phyloP scores from a whole-genome alignment of 2,888 invertebrate species.

The Rhaphigaster nebulosa region DNA sequence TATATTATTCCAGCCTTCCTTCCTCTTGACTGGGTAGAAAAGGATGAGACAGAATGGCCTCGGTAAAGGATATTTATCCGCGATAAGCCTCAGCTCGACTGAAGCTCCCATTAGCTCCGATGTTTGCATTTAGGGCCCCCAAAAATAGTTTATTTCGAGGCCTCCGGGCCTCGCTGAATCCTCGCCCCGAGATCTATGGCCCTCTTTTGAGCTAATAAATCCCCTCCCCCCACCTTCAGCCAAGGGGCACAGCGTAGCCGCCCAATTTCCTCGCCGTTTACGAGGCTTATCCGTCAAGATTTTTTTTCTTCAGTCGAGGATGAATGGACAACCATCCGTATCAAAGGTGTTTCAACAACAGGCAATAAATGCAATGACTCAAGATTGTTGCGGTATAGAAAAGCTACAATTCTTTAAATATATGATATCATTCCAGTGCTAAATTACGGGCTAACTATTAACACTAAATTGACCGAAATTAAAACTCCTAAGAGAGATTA shows the following conservation, averaged over 20 bases:
- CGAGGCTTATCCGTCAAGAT: slow-evolving; percentile 12
- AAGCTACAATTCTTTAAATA: no score
- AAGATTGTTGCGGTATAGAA: no score
- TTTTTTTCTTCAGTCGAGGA: neutral
- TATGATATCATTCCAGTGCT: no score
- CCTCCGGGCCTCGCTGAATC: neutral
- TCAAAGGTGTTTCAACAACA: neutral
- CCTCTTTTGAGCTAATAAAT: neutral
- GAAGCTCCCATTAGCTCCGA: neutral
- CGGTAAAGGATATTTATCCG: neutral
- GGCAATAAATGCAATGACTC: neutral
- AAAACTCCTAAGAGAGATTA: no score
- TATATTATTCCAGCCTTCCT: no score
- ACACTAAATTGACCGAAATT: no score
- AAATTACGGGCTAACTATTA: no score
- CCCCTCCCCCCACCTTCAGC: neutral
- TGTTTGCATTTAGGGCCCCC: neutral
- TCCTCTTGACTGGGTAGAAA: neutral
- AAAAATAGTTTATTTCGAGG: neutral
- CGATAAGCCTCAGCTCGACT: neutral
- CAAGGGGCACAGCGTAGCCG: neutral
- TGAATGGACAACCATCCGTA: neutral
- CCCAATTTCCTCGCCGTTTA: slow-evolving; percentile 10
- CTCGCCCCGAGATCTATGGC: neutral
- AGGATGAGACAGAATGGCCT: neutral